phyloP scores from a whole-genome alignment of 35 echinoderm and acorn worm species.

The Nesometra sesokonis region DNA sequence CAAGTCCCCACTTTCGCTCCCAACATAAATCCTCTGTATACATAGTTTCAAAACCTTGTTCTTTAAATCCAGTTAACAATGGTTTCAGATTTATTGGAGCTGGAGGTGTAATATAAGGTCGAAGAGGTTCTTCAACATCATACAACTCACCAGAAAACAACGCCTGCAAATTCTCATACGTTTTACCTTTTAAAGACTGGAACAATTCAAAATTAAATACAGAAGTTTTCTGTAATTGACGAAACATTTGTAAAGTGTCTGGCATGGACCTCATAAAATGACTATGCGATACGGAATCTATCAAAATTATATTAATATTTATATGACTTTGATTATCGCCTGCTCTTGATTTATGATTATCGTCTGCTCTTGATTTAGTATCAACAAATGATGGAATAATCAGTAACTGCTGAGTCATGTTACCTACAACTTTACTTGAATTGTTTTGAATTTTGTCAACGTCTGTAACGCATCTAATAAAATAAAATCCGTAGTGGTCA shows the following conservation, averaged over 20 bases:
- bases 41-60: constrained; percentile 44
- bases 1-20: constrained; percentile 65
- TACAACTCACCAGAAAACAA: constrained; percentile 52
- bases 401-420: not conserved
- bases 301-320: constrained; percentile 63
- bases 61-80: constrained; percentile 46
- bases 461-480: constrained; percentile 17
- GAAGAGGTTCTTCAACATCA: constrained; percentile 32
- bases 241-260: constrained; percentile 25
- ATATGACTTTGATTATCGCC: constrained; percentile 43
- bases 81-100: constrained; percentile 9
- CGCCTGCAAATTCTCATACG: constrained; percentile 60
- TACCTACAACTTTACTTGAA: not conserved
- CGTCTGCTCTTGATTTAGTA: too few relatives aligned
- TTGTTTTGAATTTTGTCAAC: not conserved
- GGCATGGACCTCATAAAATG: constrained; percentile 75
- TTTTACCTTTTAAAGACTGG: constrained; percentile 75
- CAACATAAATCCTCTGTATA: constrained; percentile 77
- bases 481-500: constrained; percentile 20
- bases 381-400: not conserved
- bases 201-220: constrained; percentile 82
- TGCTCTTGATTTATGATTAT: not conserved
- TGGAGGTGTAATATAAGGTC: not conserved
- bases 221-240: constrained; percentile 18
- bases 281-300: constrained; percentile 84